Percentiles rank a stretch among this genome's conserved stretches.
These are phyloP conservation scores for Macquaria australasica DNA, from an alignment of 2,113 vertebrate genomes.

Conservation along the genomic window DNA sequence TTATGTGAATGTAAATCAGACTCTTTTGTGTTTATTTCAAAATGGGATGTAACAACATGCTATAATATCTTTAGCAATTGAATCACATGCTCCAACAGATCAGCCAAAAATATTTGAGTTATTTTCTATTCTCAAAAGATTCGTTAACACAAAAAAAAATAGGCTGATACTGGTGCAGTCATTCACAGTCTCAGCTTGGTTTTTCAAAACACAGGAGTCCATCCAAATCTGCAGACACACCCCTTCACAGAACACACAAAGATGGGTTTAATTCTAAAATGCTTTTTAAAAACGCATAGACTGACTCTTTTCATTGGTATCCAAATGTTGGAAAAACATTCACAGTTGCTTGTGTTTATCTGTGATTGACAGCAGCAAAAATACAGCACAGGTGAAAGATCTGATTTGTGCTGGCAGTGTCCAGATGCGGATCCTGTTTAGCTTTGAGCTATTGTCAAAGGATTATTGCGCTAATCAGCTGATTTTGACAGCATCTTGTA, in stretches of 20 bases:
- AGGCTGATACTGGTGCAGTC: not conserved
- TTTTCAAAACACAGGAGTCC: not conserved
- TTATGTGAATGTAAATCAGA: too few species aligned
- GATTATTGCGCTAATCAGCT: constrained; percentile 18
- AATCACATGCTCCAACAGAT: not conserved
- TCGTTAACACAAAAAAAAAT: not conserved
- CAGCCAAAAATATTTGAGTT: not conserved
- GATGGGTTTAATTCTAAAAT: not conserved
- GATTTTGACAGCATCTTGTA: constrained; percentile 8
- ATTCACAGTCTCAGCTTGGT: not conserved
- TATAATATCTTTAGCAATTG: not conserved
- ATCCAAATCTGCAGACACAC: not conserved
- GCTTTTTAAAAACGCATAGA: not conserved
- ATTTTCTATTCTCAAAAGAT: not conserved
- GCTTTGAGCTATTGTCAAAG: constrained; percentile 25
- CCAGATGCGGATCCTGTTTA: constrained; percentile 7
- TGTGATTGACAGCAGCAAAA: not conserved
- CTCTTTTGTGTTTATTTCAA: too few species aligned
- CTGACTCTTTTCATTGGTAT: not conserved
- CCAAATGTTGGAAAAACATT: constrained; percentile 1
- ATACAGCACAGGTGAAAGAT: not conserved
- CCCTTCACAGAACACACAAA: not conserved
- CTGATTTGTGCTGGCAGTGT: not conserved
- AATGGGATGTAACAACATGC: not conserved
- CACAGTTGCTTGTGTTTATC: not conserved